These are phyloP conservation scores for Felis chaus DNA, from an alignment of 2,113 vertebrate genomes.

Conservation along the genomic window DNA sequence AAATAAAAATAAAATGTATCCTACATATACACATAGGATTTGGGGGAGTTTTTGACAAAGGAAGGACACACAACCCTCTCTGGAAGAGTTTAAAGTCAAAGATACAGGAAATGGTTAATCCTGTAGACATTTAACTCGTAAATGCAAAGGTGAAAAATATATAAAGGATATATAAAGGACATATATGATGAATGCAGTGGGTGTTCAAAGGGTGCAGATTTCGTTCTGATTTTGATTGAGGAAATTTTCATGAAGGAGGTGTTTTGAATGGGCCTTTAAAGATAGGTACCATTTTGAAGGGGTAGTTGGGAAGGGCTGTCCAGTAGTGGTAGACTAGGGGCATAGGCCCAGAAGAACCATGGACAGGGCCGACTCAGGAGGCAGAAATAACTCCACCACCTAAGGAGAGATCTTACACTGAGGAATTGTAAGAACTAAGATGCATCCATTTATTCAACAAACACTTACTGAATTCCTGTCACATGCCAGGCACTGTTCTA, in stretches of 20 bases:
- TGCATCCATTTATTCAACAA: neutral
- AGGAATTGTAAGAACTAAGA: neutral
- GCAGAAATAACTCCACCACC: neutral
- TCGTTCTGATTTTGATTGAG: neutral
- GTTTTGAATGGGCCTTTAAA: neutral
- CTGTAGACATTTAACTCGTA: neutral
- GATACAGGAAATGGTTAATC: neutral
- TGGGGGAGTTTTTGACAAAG: neutral
- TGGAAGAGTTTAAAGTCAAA: conserved; percentile 8
- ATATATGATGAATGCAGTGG: neutral
- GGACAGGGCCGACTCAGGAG: neutral
- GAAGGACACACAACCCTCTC: neutral
- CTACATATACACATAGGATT: neutral
- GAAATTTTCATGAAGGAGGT: neutral
- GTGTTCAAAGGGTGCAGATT: neutral
- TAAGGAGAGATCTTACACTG: neutral
- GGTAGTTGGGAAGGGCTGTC: neutral
- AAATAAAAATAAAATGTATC: neutral
- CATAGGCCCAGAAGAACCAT: too few relatives aligned
- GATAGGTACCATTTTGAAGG: neutral
- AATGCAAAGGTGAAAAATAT: neutral
- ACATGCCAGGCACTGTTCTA: neutral
- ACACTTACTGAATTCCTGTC: neutral
- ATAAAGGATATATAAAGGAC: neutral
- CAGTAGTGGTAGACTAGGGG: neutral